A percentile compares a stretch with the other conserved stretches of the same genome.
Conservation (phyloP, 2,888 invertebrate genomes). For the Sepioteuthis lessoniana region DNA sequence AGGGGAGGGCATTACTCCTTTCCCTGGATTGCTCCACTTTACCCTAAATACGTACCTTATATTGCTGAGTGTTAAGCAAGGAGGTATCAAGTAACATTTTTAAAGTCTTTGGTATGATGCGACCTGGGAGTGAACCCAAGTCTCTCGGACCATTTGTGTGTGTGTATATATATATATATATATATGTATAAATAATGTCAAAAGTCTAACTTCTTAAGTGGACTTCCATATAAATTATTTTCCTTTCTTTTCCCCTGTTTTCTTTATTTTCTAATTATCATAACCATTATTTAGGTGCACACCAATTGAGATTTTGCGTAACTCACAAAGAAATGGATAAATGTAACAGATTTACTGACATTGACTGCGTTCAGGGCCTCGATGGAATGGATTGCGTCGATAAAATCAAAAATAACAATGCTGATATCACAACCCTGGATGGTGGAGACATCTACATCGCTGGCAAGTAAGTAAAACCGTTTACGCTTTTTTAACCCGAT, state of each 20-base stretch:
- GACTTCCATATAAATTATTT: background rate
- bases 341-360: conserved; percentile 77
- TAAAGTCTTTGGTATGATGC: no score
- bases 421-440: conserved; percentile 68
- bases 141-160: no score
- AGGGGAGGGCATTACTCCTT: no score
- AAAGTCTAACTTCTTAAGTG: no score
- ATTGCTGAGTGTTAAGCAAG: no score
- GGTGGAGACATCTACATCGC: conserved; percentile 68
- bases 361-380: conserved; percentile 83
- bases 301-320: background rate
- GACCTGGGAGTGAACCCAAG: no score
- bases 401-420: conserved; percentile 63
- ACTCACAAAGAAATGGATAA: background rate
- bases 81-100: no score
- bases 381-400: conserved; percentile 73
- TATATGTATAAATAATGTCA: no score
- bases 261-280: background rate
- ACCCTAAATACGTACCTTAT: no score
- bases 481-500: background rate
- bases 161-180: no score
- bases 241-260: background rate
- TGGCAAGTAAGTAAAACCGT: conserved; percentile 74
- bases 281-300: background rate
- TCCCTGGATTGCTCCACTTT: no score